phyloP scores from a whole-genome alignment of 2,888 invertebrate species.

The Caenorhabditis becei region DNA sequence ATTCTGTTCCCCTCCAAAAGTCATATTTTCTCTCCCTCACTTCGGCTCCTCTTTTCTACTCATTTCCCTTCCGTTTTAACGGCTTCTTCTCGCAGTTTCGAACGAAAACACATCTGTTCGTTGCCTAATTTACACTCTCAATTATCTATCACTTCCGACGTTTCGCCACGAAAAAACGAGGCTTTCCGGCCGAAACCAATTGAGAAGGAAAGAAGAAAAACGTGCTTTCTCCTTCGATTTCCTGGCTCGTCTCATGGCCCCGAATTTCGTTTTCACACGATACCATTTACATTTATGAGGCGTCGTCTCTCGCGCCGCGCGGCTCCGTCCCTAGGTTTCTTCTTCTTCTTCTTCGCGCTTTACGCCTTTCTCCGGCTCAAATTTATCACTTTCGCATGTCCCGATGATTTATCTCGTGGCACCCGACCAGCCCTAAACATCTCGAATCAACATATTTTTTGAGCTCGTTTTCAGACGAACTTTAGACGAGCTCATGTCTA shows the following conservation, averaged over 20 bases:
- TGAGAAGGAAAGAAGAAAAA: constrained; percentile 3
- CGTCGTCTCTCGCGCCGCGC: constrained; percentile 22
- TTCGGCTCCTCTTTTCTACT: constrained; percentile 13
- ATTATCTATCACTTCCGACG: constrained; percentile 22
- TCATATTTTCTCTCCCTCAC: neutral
- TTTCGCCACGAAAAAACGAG: neutral
- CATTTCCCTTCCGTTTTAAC: constrained; percentile 11
- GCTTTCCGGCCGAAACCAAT: neutral
- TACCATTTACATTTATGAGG: constrained; percentile 61
- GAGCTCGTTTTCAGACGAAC: neutral
- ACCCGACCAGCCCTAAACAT: constrained; percentile 17
- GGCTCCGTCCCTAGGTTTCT: constrained; percentile 43
- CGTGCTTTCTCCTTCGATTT: constrained; percentile 12
- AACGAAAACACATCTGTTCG: constrained; percentile 45
- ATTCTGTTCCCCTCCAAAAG: neutral
- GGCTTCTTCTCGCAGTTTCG: constrained; percentile 11
- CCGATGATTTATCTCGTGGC: constrained; percentile 45
- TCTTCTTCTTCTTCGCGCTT: constrained; percentile 19
- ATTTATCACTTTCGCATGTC: constrained; percentile 61
- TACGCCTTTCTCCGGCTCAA: constrained; percentile 29
- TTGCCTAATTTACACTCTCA: constrained; percentile 44
- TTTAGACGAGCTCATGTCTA: neutral
- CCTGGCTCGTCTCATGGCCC: constrained; percentile 18
- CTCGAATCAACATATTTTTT: constrained; percentile 10
- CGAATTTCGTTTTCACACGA: constrained; percentile 60